These are phyloP conservation scores for Medauroidea extradentata DNA, from an alignment of 1,140 invertebrate genomes.

Conservation along the genomic window DNA sequence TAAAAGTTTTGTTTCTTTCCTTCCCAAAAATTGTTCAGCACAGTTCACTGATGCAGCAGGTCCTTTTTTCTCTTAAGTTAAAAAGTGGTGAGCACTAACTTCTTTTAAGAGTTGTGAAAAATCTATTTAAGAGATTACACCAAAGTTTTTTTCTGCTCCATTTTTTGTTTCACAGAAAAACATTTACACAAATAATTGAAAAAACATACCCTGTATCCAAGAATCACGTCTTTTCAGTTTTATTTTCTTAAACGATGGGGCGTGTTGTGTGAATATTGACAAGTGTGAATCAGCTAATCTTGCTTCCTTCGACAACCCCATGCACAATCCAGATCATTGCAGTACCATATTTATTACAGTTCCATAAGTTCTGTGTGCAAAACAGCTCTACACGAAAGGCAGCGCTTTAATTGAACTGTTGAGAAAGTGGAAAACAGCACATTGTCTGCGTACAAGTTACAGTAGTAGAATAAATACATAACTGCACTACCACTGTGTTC, in stretches of 20 bases:
- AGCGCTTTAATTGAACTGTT: constrained; percentile 20
- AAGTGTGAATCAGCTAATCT: constrained; percentile 13
- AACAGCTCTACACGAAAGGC: constrained; percentile 15
- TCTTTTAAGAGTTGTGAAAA: constrained; percentile 12
- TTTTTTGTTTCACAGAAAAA: constrained; percentile 43
- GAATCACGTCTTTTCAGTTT: constrained; percentile 52
- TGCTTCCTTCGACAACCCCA: not conserved
- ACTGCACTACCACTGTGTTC: not conserved
- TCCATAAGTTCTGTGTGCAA: constrained; percentile 2
- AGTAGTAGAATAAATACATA: too few relatives aligned
- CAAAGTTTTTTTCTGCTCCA: constrained; percentile 10
- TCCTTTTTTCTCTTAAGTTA: constrained; percentile 3
- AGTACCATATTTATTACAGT: constrained; percentile 11
- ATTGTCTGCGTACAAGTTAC: not conserved
- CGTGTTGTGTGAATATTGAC: constrained; percentile 47
- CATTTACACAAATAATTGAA: constrained; percentile 64
- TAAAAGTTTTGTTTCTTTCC: not conserved
- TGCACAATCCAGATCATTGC: constrained; percentile 12
- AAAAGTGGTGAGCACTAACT: constrained; percentile 12
- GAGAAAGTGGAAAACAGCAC: constrained; percentile 10
- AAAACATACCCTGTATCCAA: constrained; percentile 68
- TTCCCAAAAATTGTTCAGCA: constrained; percentile 4
- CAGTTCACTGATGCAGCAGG: constrained; percentile 7
- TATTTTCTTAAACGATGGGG: constrained; percentile 9
- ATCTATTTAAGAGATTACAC: constrained; percentile 15